Evolutionary conservation across 1,140 invertebrate genomes (phyloP).

Genomic region (Cherax destructor): DNA sequence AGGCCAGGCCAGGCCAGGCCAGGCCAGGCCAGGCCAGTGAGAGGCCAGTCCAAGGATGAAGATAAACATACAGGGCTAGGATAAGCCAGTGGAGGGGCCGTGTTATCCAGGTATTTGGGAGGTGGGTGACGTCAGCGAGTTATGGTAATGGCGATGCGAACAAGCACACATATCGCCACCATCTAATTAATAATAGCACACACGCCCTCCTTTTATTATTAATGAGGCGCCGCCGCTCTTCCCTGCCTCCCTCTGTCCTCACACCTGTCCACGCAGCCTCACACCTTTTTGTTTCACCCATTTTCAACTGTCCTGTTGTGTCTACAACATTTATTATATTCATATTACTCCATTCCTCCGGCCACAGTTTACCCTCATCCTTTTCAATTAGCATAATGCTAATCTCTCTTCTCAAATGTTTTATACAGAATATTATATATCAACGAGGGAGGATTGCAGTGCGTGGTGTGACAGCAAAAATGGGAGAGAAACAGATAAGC

Average conservation of each 20-base stretch:
- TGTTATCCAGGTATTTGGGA: constrained; percentile 3
- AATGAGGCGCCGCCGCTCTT: not conserved
- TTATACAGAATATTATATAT: too few relatives aligned
- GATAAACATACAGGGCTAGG: not conserved
- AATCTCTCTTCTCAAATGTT: too few relatives aligned
- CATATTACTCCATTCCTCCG: too few relatives aligned
- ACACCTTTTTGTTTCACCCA: too few relatives aligned
- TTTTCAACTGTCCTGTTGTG: too few relatives aligned
- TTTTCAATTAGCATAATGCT: too few relatives aligned
- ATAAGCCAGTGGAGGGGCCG: not conserved
- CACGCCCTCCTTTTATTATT: constrained; percentile 28
- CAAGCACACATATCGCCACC: constrained; percentile 16
- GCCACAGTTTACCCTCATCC: too few relatives aligned
- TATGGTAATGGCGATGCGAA: constrained; percentile 36
- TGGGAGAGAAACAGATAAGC: too few relatives aligned
- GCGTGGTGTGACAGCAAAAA: too few relatives aligned
- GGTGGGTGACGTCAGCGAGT: constrained; percentile 12
- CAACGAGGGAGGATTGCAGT: too few relatives aligned
- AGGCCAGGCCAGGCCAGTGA: not conserved
- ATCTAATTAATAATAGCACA: constrained; percentile 36
- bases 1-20: not conserved
- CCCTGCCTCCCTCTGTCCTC: not conserved
- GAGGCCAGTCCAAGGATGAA: not conserved
- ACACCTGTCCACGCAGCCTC: too few relatives aligned
- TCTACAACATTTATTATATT: too few relatives aligned